Evolutionary conservation across 2,888 invertebrate genomes (phyloP), one percentile per base, ranked within the genome.

Genomic region (Idaea dimidiata): DNA sequence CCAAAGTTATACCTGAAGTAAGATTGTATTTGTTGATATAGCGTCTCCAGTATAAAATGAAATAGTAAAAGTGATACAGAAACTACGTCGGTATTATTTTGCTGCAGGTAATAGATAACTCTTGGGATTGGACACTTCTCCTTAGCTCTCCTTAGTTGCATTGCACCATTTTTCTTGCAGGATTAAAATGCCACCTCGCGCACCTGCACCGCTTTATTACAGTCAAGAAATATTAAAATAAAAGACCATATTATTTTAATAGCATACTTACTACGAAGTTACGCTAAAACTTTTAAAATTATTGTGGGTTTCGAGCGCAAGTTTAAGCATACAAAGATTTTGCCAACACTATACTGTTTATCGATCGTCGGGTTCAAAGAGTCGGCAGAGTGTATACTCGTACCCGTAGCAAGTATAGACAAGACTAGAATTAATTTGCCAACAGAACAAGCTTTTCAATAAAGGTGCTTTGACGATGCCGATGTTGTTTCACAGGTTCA

Each of bases 381-480:
- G 75, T 77, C 77, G 69, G 72, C 72, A 72, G 74, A 70, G 74
- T 72, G 72, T 73, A 71, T 68, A 68, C 72, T 70, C 70, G 70
- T 71, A 77, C 77, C 24, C 24, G 1, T 24, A 24, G 24, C 24
- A 24, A 24, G 24, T 75, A 18, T 32, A 32, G 32, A 75, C 76
- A 72, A 24, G 24, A 24, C 24, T 24, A 24, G 75, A 82, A 87
- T 86, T 85, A 88, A 87, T 84, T 86, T 84, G 81, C 81, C 83
- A 82, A 86, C 82, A 82, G 75, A 80, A 76, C 76, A 73, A 74
- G 78, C 80, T 77, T 80, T 78, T 74, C 74, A 73, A 81, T 82
- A 86, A 84, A 85, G 82, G 77, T 81, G 76, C 83, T 84, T 84
- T 83, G 82, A 84, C 76, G 78, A 79, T 74, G 71, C 67, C 76